Conservation (phyloP, 2,113 vertebrate species). For the Eurystomus gularis region DNA sequence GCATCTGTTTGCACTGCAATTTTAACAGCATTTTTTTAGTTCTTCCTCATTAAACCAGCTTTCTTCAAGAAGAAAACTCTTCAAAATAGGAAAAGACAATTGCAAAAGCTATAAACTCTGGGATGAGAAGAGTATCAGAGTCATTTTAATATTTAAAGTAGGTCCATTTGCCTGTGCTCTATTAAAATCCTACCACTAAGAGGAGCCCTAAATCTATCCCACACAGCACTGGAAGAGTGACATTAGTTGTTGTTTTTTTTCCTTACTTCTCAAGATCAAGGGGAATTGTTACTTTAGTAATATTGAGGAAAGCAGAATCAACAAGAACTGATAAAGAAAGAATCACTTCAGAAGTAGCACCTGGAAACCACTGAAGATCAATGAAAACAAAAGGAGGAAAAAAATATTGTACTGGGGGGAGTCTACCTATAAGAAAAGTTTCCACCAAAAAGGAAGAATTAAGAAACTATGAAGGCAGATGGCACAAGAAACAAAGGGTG, state of each 20-base stretch:
- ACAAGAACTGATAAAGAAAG: neutral
- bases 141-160: neutral
- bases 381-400: neutral
- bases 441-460: neutral
- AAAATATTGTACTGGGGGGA: neutral
- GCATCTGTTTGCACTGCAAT: neutral
- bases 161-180: neutral
- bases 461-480: neutral
- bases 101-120: neutral
- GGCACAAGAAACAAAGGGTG: neutral
- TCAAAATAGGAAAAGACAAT: neutral
- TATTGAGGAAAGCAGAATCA: neutral
- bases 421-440: neutral
- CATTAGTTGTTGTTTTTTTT: neutral
- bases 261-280: neutral
- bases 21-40: neutral
- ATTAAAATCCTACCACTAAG: constrained; percentile 20
- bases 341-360: neutral
- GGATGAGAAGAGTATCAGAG: neutral
- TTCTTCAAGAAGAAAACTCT: neutral
- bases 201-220: constrained; percentile 19
- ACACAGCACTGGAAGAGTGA: neutral
- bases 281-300: neutral
- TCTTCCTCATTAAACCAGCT: neutral
- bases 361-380: neutral